Base-by-base conservation (phyloP, 2,888 invertebrate genomes). In the Orthonychiurus folsomi region DNA sequence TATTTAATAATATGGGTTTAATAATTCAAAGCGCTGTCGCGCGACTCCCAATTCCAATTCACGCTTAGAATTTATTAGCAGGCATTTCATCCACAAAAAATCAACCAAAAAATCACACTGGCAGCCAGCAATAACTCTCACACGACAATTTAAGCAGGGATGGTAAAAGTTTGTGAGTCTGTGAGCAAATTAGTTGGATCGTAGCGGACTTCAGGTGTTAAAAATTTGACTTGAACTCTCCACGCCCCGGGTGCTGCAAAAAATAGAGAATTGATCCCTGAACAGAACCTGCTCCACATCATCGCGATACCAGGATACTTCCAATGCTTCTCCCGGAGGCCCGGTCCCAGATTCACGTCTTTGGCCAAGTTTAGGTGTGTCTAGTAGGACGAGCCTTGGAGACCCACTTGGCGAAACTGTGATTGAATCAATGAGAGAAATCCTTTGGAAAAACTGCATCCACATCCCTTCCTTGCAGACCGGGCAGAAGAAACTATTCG, bases 401-500 rank as follows among this genome's bases (percentile, higher is more conserved):
- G n/a, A n/a, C n/a, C n/a, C n/a, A n/a, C n/a, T n/a, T 5, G 9
- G 9, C 3, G 21, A 3, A 3, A 61, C 58, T 15, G 59, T 56
- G 5, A 71, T 62, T 18, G 59, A 50, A 48, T 71, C 71, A 56
- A 71, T 71, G 21, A 71, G 55, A 9, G 68, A 67, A 59, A 71
- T 63, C 21, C 65, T 52, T 27, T 67, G 59, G 0, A 71, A 37
- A 54, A 71, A 69, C 50, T 69, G 61, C 23, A 63, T 54, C 71
- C 71, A 71, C 62, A 71, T 69, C 1, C 71, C 69, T 60, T 71
- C 71, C 48, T 66, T 63, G 56, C 70, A 70, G 15, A 69, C 63
- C 1, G 66, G 58, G 50, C 70, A 71, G 18, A 71, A 66, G 18
- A 59, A 15, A 3, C 61, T 53, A 21, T 66, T 63, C 1, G 67